Percentiles rank a stretch among this genome's conserved stretches.
These are phyloP conservation scores for Petaurus breviceps DNA, from an alignment of 2,113 vertebrate genomes.

Conservation along the genomic window DNA sequence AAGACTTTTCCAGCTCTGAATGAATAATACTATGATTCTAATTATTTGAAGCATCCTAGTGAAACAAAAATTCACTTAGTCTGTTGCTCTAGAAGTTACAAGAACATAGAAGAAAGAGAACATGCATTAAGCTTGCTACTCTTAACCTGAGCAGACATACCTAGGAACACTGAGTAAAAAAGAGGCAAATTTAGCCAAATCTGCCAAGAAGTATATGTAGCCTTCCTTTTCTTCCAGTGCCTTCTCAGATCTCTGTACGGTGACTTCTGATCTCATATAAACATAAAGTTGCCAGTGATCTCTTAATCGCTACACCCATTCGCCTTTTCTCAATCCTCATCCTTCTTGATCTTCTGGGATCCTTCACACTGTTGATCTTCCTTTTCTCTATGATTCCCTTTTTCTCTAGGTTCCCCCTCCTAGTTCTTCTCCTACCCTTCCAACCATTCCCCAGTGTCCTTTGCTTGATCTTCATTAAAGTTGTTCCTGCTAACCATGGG, in stretches of 20 bases:
- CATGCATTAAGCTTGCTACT: not conserved
- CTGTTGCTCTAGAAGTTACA: not conserved
- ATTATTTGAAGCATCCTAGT: not conserved
- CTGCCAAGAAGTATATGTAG: not conserved
- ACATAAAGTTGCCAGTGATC: not conserved
- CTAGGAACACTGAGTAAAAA: not conserved
- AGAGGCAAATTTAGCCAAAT: not conserved
- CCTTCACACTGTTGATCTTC: not conserved
- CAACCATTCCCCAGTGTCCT: not conserved
- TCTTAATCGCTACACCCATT: not conserved
- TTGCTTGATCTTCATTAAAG: not conserved
- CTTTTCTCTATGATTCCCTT: not conserved
- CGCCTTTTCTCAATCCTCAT: not conserved
- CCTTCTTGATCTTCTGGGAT: not conserved
- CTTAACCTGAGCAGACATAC: not conserved
- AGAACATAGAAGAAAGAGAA: not conserved
- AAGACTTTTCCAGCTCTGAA: not conserved
- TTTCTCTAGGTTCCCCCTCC: not conserved
- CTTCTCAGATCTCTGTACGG: not conserved
- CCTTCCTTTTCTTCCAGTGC: not conserved
- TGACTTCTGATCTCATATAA: too few relatives aligned
- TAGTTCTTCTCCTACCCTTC: not conserved
- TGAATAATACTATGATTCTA: not conserved
- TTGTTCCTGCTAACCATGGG: too few relatives aligned
- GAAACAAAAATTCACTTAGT: not conserved